A percentile compares a stretch with the other conserved stretches of the same genome.
These are phyloP conservation scores for Cheilosia pagana DNA, from an alignment of 2,888 invertebrate genomes.

Conservation along the genomic window DNA sequence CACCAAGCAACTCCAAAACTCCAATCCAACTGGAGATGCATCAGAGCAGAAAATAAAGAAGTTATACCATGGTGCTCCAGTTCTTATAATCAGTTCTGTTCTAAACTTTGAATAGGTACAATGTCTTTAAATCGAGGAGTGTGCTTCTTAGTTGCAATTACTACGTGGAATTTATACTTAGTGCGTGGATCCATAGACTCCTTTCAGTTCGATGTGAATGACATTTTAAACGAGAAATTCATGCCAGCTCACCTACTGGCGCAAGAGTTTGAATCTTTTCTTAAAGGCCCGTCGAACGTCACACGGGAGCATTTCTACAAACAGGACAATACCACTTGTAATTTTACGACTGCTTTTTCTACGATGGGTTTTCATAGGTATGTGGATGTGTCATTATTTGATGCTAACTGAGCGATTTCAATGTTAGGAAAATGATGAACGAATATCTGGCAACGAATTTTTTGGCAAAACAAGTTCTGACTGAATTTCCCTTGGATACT, in stretches of 20 bases:
- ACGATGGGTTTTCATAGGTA: constrained; percentile 89
- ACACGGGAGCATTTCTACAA: constrained; percentile 66
- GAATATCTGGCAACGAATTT: constrained; percentile 91
- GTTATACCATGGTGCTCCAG: constrained; percentile 21
- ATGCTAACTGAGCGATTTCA: not conserved
- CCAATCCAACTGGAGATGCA: constrained; percentile 24
- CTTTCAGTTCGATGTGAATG: constrained; percentile 85
- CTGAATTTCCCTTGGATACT: constrained; percentile 84
- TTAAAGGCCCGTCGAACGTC: constrained; percentile 75
- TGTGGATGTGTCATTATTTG: not conserved
- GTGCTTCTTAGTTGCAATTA: not conserved
- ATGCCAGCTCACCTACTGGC: constrained; percentile 88
- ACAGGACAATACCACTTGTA: constrained; percentile 80
- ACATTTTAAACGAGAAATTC: constrained; percentile 88
- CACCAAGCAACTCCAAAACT: no score
- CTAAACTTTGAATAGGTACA: constrained; percentile 23
- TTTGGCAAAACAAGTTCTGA: constrained; percentile 89
- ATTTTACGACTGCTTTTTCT: constrained; percentile 86
- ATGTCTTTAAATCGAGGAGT: constrained; percentile 23
- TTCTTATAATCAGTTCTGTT: constrained; percentile 32
- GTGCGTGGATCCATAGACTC: constrained; percentile 40
- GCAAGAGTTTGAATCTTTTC: constrained; percentile 76
- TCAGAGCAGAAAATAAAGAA: constrained; percentile 40
- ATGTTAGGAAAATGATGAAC: constrained; percentile 89
- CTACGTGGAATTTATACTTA: not conserved